Percentiles rank a stretch among this genome's conserved stretches.
These are phyloP conservation scores for Sylvia atricapilla DNA, from an alignment of 2,113 vertebrate species.

Conservation along the genomic window DNA sequence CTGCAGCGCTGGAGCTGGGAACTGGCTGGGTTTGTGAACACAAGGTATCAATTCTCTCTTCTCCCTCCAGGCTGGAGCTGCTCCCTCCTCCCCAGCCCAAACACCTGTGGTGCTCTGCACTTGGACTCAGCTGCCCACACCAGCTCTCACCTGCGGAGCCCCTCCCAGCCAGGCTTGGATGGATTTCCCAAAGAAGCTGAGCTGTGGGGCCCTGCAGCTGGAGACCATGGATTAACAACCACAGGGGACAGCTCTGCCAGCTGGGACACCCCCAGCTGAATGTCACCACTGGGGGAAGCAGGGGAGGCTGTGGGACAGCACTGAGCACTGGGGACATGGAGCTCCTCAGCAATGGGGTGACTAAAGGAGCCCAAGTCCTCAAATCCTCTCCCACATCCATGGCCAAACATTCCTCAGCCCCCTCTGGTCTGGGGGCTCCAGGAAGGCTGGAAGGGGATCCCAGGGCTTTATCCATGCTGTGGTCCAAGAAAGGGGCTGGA, in stretches of 20 bases:
- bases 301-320: neutral
- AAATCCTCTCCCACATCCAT: fast-evolving
- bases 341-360: fast-evolving
- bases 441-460: neutral
- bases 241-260: neutral
- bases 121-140: neutral
- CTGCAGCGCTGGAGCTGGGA: neutral
- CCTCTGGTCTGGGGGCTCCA: neutral
- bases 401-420: neutral
- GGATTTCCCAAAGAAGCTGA: neutral
- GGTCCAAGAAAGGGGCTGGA: neutral
- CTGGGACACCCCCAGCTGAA: neutral
- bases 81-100: neutral
- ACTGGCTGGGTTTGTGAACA: neutral
- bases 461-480: neutral
- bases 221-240: neutral
- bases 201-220: neutral
- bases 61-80: neutral
- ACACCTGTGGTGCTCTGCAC: neutral
- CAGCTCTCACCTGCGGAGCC: neutral
- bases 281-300: neutral
- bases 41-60: neutral
- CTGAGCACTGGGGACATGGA: fast-evolving
- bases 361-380: neutral
- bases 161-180: neutral